Percentiles rank a stretch among this genome's conserved stretches.
Conservation (phyloP, 2,113 vertebrate species). For the Colaptes auratus region DNA sequence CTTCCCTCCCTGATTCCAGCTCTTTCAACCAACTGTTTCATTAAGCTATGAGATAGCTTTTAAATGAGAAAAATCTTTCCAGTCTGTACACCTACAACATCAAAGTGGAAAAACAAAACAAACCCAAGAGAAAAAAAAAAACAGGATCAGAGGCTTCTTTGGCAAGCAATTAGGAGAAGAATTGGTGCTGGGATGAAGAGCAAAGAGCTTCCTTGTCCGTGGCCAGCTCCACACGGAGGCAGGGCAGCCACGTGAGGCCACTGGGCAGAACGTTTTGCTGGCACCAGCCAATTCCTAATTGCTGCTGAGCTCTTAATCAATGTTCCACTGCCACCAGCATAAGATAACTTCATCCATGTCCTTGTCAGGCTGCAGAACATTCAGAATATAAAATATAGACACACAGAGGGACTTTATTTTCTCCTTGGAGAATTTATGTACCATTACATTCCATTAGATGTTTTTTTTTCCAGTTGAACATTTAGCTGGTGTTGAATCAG, state of each 20-base stretch:
- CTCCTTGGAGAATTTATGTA: conserved; percentile 69
- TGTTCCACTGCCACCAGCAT: not conserved
- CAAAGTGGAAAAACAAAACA: not conserved
- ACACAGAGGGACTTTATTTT: conserved; percentile 37
- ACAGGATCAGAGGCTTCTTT: not conserved
- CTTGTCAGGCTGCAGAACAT: conserved; percentile 54
- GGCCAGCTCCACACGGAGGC: not conserved
- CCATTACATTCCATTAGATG: conserved; percentile 48
- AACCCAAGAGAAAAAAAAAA: not conserved
- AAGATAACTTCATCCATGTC: conserved; percentile 33
- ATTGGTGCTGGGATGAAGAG: not conserved
- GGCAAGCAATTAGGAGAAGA: not conserved
- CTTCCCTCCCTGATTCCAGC: not conserved
- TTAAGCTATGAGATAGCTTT: not conserved
- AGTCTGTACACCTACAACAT: accelerated
- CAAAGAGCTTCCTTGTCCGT: not conserved
- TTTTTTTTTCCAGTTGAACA: not conserved
- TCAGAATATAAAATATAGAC: conserved; percentile 31
- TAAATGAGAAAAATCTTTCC: not conserved
- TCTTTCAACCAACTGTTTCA: not conserved
- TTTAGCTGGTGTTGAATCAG: conserved; percentile 47
- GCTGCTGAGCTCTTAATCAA: not conserved
- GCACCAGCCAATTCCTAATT: not conserved
- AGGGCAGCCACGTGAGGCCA: accelerated
- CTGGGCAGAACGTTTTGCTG: not conserved